A percentile compares a stretch with the other conserved stretches of the same genome.
Evolutionary conservation across 2,888 invertebrate species (phyloP).

Genomic region (Muschampia plurimacula): DNA sequence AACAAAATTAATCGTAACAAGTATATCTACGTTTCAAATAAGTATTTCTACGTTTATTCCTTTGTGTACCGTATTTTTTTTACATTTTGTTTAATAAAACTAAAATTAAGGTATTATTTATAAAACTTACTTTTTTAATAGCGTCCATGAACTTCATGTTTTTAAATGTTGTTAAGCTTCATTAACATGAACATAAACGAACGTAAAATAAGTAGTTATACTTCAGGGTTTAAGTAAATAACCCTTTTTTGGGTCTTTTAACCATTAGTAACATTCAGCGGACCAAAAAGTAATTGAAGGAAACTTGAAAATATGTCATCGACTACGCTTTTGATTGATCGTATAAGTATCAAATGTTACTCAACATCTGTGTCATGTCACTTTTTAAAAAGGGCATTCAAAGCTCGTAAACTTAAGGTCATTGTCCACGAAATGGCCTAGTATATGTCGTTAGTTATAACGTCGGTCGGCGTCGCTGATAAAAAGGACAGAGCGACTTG

Average conservation of each 20-base stretch:
- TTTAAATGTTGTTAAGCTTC: too few relatives aligned
- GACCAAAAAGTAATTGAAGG: background rate
- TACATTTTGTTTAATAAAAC: too few relatives aligned
- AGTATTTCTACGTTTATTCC: too few relatives aligned
- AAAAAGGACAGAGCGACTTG: conserved; percentile 2
- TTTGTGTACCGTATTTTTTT: too few relatives aligned
- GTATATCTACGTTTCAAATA: too few relatives aligned
- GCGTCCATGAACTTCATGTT: too few relatives aligned
- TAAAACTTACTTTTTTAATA: too few relatives aligned
- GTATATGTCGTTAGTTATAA: conserved; percentile 24
- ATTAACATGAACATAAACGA: too few relatives aligned
- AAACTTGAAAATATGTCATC: background rate
- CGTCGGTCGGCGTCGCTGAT: background rate
- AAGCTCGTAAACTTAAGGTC: conserved; percentile 24
- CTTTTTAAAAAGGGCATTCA: conserved; percentile 14
- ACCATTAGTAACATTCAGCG: background rate
- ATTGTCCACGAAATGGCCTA: conserved; percentile 4
- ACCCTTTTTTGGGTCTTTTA: background rate
- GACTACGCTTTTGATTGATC: conserved; percentile 3
- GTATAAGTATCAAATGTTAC: background rate
- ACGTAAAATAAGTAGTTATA: too few relatives aligned
- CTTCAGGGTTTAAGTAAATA: background rate
- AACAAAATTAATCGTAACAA: too few relatives aligned
- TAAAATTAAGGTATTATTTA: too few relatives aligned
- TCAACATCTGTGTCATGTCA: conserved; percentile 21